Conservation (phyloP, 2,113 vertebrate species). For the Carassius auratus region DNA sequence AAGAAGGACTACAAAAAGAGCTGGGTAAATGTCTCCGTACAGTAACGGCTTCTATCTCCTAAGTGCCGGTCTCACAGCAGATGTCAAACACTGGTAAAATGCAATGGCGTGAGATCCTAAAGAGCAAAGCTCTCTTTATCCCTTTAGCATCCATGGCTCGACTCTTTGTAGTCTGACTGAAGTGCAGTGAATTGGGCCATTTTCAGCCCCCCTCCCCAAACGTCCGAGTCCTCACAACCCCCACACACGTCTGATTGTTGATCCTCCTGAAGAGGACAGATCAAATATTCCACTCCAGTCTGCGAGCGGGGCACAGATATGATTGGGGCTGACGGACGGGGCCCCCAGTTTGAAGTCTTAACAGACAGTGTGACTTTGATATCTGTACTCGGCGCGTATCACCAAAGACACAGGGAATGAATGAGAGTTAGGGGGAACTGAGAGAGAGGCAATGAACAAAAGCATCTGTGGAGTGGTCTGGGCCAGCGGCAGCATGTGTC, state of each 20-base stretch:
- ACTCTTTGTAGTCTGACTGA: slow-evolving; percentile 53
- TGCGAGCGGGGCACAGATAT: slow-evolving; percentile 69
- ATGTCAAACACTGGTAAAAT: slow-evolving; percentile 51
- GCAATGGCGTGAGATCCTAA: slow-evolving; percentile 42
- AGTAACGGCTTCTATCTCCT: not conserved
- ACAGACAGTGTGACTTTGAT: slow-evolving; percentile 79
- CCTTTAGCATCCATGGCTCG: slow-evolving; percentile 11
- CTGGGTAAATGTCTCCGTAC: not conserved
- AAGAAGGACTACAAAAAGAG: not conserved
- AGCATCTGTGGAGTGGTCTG: slow-evolving; percentile 76
- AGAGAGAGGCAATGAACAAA: slow-evolving; percentile 68
- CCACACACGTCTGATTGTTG: slow-evolving; percentile 68
- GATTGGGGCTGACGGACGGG: slow-evolving; percentile 79
- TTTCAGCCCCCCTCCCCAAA: slow-evolving; percentile 45
- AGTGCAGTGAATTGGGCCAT: slow-evolving; percentile 49
- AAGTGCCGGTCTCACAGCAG: slow-evolving; percentile 31
- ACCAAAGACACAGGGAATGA: slow-evolving; percentile 74
- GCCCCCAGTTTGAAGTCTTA: slow-evolving; percentile 75
- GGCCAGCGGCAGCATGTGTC: slow-evolving; percentile 71
- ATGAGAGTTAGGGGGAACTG: slow-evolving; percentile 55
- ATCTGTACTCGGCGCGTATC: slow-evolving; percentile 70
- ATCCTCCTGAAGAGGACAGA: slow-evolving; percentile 79
- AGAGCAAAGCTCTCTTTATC: slow-evolving; percentile 53
- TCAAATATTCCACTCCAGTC: slow-evolving; percentile 81
- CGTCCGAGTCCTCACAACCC: slow-evolving; percentile 14